Evolutionary conservation across 2,797 vertebrate genomes (phyloP).

Genomic region (Malurus splendens): DNA sequence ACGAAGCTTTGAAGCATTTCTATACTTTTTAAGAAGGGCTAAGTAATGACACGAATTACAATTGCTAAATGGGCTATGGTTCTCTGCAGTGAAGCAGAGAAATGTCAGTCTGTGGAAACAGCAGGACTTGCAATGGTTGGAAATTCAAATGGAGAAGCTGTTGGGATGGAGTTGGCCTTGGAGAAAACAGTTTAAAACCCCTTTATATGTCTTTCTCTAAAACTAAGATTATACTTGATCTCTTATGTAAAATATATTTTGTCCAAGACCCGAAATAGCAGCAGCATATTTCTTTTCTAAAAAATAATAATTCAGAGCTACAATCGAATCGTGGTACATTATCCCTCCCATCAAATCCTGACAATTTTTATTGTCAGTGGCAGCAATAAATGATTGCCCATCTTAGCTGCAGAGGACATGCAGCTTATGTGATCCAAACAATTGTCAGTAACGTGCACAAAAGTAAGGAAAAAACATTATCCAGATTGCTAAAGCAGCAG

Average conservation of each 20-base stretch:
- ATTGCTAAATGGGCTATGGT: neutral
- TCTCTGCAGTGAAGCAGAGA: neutral
- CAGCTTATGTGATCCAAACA: neutral
- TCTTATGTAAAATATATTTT: neutral
- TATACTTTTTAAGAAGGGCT: neutral
- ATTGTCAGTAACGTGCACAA: neutral
- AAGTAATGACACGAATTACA: neutral
- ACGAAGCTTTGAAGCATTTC: neutral
- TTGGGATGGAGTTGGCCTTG: neutral
- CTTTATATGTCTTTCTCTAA: neutral
- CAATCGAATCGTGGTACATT: accelerated
- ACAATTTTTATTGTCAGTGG: neutral
- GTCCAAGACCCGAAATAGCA: neutral
- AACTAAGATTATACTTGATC: neutral
- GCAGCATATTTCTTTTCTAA: neutral
- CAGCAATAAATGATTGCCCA: neutral
- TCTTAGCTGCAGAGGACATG: neutral
- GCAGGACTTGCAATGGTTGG: neutral
- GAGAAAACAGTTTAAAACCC: neutral
- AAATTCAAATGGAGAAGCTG: neutral
- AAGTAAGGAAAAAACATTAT: neutral
- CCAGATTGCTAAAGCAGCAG: neutral
- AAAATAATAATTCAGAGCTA: neutral
- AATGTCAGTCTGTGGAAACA: neutral
- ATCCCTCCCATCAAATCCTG: neutral